Evolutionary conservation across 2,113 vertebrate species (phyloP).

Genomic region (Corythornis cristatus): DNA sequence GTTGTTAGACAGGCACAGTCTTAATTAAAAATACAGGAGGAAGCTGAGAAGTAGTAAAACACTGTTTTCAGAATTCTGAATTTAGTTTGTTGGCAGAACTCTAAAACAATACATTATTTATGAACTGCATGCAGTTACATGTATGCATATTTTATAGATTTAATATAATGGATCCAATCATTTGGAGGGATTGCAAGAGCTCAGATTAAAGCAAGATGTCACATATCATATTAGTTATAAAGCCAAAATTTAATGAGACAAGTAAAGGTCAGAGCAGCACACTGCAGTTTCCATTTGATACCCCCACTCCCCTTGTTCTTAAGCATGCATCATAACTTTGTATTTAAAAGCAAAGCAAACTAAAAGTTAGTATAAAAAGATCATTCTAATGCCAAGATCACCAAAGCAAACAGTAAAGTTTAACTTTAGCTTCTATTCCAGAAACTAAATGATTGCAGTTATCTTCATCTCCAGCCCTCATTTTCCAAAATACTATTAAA

Average conservation of each 20-base stretch:
- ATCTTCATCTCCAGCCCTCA: not conserved
- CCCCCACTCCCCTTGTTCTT: not conserved
- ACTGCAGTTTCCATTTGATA: not conserved
- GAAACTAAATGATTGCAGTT: not conserved
- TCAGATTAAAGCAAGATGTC: slow-evolving; percentile 68
- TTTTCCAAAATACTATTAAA: not conserved
- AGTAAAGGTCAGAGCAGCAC: slow-evolving; percentile 60
- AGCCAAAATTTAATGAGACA: slow-evolving; percentile 66
- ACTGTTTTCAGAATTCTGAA: not conserved
- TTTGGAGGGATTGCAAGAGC: slow-evolving; percentile 22
- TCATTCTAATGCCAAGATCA: not conserved
- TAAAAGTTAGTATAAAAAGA: not conserved
- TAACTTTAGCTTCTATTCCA: not conserved
- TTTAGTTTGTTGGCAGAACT: slow-evolving; percentile 47
- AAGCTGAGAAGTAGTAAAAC: slow-evolving; percentile 2
- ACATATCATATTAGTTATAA: slow-evolving; percentile 42
- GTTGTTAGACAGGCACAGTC: not conserved
- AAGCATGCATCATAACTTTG: not conserved
- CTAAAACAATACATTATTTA: slow-evolving; percentile 59
- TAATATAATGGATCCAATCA: slow-evolving; percentile 61
- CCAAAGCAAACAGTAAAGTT: not conserved
- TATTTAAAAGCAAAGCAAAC: not conserved
- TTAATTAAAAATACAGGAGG: slow-evolving; percentile 33
- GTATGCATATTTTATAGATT: slow-evolving; percentile 53
- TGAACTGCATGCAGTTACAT: slow-evolving; percentile 45